phyloP scores from a whole-genome alignment of 64 coral and sea anemone species.

The Montipora cactus region DNA sequence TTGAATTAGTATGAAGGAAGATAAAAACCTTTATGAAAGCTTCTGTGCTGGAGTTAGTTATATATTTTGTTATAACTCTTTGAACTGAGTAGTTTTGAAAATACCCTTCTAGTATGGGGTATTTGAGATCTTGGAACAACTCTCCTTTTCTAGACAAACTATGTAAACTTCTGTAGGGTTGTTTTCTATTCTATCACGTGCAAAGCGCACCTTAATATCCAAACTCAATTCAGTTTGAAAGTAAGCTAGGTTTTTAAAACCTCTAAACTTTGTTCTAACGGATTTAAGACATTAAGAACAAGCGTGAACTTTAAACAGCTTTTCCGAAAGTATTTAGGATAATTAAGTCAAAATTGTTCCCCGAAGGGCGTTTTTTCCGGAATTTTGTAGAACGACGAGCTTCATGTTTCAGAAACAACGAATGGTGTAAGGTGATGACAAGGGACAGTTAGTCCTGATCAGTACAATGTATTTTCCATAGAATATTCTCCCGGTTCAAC shows the following conservation, averaged over 20 bases:
- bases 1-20: not conserved
- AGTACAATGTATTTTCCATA: not conserved
- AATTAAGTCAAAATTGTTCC: not conserved
- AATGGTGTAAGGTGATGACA: constrained; percentile 1
- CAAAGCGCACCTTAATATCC: constrained; percentile 17
- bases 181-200: not conserved
- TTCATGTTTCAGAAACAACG: constrained; percentile 8
- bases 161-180: constrained; percentile 16
- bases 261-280: not conserved
- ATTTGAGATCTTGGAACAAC: not conserved
- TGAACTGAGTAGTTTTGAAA: not conserved
- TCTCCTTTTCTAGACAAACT: not conserved
- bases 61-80: not conserved
- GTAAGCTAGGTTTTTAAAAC: constrained; percentile 35
- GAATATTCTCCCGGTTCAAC: not conserved
- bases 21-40: not conserved
- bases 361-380: not conserved
- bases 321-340: constrained; percentile 17
- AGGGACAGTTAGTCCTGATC: not conserved
- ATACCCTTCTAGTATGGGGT: not conserved
- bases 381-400: not conserved
- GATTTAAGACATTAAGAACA: not conserved
- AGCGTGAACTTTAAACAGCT: not conserved
- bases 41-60: not conserved
- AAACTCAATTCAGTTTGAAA: not conserved